Evolutionary conservation across 2,113 vertebrate genomes (phyloP), one percentile per base, ranked within the genome.

Genomic region (Malurus melanocephalus): DNA sequence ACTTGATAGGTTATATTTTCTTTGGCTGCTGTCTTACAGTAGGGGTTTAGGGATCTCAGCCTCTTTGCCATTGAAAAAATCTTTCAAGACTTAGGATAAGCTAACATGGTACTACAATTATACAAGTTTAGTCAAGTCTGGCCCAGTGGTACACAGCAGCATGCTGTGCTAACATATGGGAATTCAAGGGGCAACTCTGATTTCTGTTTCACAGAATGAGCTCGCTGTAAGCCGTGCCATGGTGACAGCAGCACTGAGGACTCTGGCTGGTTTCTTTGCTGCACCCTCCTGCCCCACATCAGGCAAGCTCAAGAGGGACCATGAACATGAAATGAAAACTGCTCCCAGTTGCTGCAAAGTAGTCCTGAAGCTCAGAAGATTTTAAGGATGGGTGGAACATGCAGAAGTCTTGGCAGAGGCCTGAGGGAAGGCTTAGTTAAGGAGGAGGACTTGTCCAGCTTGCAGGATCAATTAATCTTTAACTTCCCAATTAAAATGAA

Each of bases 81-180:
- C 88, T 87, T 88, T 88, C 71, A 67, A 57, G 87, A 60, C 22
- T 62, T 49, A 52, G 51, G 42, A 88, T 72, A 87, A 93, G 66
- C 42, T 71, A 61, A 81, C 45, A 11, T 27, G 53, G 74, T 56
- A 75, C 59, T 53, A 78, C 51, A 93, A 66, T 91, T 85, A 93
- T 28, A 67, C 93, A 95, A 76, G 90, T 94, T 92, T 89, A 89
- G 91, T 90, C 93, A 93, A 87, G 76, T 53, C 92, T 79, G 60
- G 64, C 79, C 52, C 32, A 2, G 79, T 73, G 59, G 48, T 71
- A 55, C 62, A 43, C 23, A 45, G 71, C 61, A 90, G 55, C 81
- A 72, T 3, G 40, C 77, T 93, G 85, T 38, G 84, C 33, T 90
- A 68, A 46, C 86, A 62, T 52, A 46, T 9, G 62, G 85, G 89